These are phyloP conservation scores for Gonocerus acuteangulatus DNA, from an alignment of 2,888 invertebrate species.

Conservation along the genomic window DNA sequence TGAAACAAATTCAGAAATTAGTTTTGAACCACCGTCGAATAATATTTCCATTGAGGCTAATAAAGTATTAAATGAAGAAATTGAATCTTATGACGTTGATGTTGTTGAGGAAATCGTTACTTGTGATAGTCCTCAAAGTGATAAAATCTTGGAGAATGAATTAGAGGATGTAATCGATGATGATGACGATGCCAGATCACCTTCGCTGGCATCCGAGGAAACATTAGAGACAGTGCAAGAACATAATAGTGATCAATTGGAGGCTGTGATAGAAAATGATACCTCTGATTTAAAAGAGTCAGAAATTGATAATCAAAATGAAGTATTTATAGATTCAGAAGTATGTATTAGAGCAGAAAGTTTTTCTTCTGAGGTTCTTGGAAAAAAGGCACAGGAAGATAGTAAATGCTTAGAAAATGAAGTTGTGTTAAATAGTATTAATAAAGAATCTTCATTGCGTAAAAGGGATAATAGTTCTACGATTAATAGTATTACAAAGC, in stretches of 20 bases:
- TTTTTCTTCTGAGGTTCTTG: background rate
- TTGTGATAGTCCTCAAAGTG: conserved; percentile 6
- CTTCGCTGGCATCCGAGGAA: conserved; percentile 2
- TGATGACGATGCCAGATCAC: background rate
- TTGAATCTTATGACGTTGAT: conserved; percentile 1
- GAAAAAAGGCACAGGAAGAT: background rate
- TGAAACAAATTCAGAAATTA: conserved; percentile 1
- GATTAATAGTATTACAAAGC: conserved; percentile 8
- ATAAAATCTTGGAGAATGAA: conserved; percentile 9
- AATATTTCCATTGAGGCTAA: no score
- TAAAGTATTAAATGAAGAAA: conserved; percentile 12
- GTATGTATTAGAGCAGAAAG: background rate
- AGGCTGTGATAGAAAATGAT: conserved; percentile 11
- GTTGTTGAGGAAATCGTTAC: conserved; percentile 17
- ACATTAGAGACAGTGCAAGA: conserved; percentile 7
- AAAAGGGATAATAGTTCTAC: conserved; percentile 6
- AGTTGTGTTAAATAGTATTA: conserved; percentile 5
- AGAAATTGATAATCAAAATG: conserved; percentile 18
- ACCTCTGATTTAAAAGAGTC: conserved; percentile 3
- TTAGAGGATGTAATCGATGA: background rate
- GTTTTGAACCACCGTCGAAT: background rate
- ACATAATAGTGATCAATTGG: background rate
- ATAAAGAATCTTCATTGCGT: background rate
- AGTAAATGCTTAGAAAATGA: background rate
- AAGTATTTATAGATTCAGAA: conserved; percentile 7